Evolutionary conservation across 92 coral and sea anemone genomes (phyloP), one percentile per base, ranked within the genome.

Genomic region (Epizoanthus rinbou): DNA sequence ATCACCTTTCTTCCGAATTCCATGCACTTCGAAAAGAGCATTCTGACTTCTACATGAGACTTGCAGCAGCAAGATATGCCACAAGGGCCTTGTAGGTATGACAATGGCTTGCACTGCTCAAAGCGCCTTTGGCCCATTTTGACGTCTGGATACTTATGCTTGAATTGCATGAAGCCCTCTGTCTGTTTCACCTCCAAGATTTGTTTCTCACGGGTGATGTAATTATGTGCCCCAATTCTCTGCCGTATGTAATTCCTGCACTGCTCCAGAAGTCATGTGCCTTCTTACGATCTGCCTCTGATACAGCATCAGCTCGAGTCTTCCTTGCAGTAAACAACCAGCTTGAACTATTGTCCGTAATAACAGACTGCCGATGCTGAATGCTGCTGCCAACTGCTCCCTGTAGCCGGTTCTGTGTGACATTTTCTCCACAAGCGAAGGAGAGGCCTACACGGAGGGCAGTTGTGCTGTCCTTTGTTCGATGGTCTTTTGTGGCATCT

Each of bases 221-320:
- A 56, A 6, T 54, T 23, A 5, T 74, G 28, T 4, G 64, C 24
- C 13, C 78, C 78, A 23, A 23, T 21, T 21, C n/a, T n/a, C 24
- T 50, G 60, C 23, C 50, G 15, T 1, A 56, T n/a, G n/a, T n/a
- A 14, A 56, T 10, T 25, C 25, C 52, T 15, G 23, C 57, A 37
- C 66, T 24, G 80, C 80, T 56, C 66, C 64, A 74, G 57, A 74
- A 74, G 25, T 74, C 17, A 17, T 74, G 64, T 7, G 52, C 45
- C 10, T 15, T 2, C 17, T 17, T 74, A 2, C 65, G 23, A n/a
- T 54, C 25, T 11, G 33, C 18, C 4, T 74, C 66, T 9, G 52
- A 11, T 25, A 25, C 0, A 3, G 66, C 2, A 56, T 74, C 66
- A 47, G 8, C 53, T 45, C 64, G 50, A 25, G 64, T 28, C 35